These are phyloP conservation scores for Psittacula derbiana DNA, from an alignment of 2,797 vertebrate species.

Conservation along the genomic window DNA sequence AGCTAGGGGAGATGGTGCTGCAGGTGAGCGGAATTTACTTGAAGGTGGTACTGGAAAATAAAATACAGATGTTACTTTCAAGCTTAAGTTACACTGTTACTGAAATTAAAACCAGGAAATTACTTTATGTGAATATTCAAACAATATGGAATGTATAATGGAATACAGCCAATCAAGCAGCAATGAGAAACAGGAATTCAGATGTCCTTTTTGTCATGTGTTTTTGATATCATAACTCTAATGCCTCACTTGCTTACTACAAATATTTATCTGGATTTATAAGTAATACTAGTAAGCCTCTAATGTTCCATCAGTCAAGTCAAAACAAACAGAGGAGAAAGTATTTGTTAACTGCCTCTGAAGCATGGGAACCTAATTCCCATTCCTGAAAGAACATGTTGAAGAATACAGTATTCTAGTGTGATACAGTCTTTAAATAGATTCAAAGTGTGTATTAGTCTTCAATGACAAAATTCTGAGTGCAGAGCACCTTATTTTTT, in stretches of 20 bases:
- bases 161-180: constrained; percentile 63
- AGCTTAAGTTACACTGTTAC: not conserved
- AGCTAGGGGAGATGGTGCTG: constrained; percentile 89
- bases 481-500: not conserved
- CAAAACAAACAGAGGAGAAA: not conserved
- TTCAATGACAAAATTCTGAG: not conserved
- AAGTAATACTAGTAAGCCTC: not conserved
- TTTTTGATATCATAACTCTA: not conserved
- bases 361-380: not conserved
- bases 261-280: not conserved
- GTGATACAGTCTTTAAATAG: not conserved
- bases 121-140: constrained; percentile 5
- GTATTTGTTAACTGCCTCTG: not conserved
- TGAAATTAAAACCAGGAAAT: not conserved
- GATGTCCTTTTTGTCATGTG: constrained; percentile 17
- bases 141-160: constrained; percentile 40
- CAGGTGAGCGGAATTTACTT: constrained; percentile 92
- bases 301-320: not conserved
- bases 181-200: constrained; percentile 68
- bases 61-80: constrained; percentile 18
- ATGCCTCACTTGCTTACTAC: not conserved
- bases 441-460: not conserved
- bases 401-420: not conserved
- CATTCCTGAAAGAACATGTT: not conserved
- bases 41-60: constrained; percentile 89